A percentile compares a stretch with the other conserved stretches of the same genome.
phyloP scores from a whole-genome alignment of 1,140 invertebrate species.

The Wiebesia pumilae region DNA sequence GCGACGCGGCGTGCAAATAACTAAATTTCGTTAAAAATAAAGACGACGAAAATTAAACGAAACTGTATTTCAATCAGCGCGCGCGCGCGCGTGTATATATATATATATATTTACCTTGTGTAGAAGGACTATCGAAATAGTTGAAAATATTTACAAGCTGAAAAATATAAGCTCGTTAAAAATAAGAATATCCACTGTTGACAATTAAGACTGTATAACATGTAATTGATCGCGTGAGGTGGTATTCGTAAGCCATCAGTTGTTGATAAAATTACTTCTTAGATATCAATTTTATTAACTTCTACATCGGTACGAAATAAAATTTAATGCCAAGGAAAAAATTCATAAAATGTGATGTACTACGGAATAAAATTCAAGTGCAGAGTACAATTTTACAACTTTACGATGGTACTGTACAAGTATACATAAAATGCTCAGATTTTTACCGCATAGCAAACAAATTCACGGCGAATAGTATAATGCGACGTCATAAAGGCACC shows the following conservation, averaged over 20 bases:
- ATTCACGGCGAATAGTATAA: constrained; percentile 23
- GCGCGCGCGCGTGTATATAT: too few species aligned
- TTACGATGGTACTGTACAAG: not conserved
- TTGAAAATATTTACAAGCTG: too few species aligned
- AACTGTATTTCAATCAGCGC: too few species aligned
- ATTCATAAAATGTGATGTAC: not conserved
- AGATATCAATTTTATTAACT: not conserved
- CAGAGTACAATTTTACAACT: not conserved
- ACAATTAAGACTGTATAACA: not conserved
- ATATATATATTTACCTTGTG: too few species aligned
- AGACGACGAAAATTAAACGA: too few species aligned
- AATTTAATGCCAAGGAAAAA: not conserved
- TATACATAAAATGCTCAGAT: constrained; percentile 13
- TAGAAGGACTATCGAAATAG: too few species aligned
- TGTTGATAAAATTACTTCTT: not conserved
- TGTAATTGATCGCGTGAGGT: too few species aligned
- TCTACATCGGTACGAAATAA: not conserved
- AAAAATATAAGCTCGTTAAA: too few species aligned
- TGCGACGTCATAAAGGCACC: constrained; percentile 21
- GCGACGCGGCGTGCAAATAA: too few species aligned
- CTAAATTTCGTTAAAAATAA: too few species aligned
- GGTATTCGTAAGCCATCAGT: too few species aligned
- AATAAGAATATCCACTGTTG: too few species aligned
- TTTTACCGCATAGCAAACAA: constrained; percentile 35
- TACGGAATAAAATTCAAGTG: not conserved